A percentile compares a stretch with the other conserved stretches of the same genome.
These are phyloP conservation scores for Gallirallus australis DNA, from an alignment of 2,797 vertebrate genomes.

Conservation along the genomic window DNA sequence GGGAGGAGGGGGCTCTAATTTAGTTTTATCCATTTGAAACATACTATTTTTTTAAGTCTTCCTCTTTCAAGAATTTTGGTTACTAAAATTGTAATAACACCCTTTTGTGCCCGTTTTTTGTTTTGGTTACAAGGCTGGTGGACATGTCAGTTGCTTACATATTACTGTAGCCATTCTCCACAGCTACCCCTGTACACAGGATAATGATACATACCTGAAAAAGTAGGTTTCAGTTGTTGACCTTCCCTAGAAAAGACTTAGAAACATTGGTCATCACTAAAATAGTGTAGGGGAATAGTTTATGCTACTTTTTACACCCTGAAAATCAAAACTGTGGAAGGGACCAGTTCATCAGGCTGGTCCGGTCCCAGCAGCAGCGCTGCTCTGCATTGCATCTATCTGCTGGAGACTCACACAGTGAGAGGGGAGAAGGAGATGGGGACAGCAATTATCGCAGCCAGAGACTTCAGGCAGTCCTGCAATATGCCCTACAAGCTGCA, in stretches of 20 bases:
- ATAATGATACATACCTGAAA: not conserved
- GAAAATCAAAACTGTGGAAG: not conserved
- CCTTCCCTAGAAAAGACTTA: not conserved
- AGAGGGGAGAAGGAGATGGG: not conserved
- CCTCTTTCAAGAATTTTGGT: not conserved
- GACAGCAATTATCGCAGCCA: not conserved
- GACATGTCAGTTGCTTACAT: not conserved
- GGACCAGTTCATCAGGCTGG: conserved; percentile 18
- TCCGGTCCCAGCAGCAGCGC: not conserved
- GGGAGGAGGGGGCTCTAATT: not conserved
- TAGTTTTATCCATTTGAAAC: not conserved
- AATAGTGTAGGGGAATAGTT: not conserved
- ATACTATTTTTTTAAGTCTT: not conserved
- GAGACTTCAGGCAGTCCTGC: not conserved
- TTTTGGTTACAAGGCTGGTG: not conserved
- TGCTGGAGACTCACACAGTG: not conserved
- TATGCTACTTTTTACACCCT: not conserved
- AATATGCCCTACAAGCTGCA: not conserved
- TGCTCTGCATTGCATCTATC: not conserved
- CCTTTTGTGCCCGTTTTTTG: not conserved
- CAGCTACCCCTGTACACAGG: not conserved
- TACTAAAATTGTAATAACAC: not conserved
- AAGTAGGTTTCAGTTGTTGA: not conserved
- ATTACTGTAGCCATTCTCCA: not conserved
- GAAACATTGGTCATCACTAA: not conserved